phyloP scores from a whole-genome alignment of 1,140 invertebrate species.

The Halotydeus destructor region DNA sequence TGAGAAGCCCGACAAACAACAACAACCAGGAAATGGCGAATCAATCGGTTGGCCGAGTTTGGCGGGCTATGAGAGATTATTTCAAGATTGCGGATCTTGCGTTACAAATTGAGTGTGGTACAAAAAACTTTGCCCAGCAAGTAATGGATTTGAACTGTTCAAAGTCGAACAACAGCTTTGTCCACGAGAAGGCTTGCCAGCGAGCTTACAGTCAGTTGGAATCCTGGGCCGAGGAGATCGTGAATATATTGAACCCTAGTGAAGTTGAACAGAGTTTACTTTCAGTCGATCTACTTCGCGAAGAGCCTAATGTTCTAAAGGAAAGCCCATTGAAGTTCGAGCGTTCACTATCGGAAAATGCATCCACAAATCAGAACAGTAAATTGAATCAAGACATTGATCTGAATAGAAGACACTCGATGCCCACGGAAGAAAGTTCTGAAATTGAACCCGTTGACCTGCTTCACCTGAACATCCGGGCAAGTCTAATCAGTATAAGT shows the following conservation, averaged over 20 bases:
- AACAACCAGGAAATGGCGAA: neutral
- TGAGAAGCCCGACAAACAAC: neutral
- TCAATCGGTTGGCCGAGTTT: neutral
- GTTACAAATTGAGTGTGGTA: neutral
- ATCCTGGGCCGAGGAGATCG: neutral
- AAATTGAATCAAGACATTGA: too few species aligned
- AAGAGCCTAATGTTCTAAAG: too few species aligned
- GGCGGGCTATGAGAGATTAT: conserved; percentile 6
- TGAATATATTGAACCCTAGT: neutral
- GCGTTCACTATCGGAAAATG: too few species aligned
- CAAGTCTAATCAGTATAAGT: conserved; percentile 61
- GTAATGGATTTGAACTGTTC: neutral
- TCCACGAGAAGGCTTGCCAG: too few species aligned
- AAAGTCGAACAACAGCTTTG: neutral
- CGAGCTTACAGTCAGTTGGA: conserved; percentile 2
- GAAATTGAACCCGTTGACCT: conserved; percentile 33
- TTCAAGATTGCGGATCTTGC: neutral
- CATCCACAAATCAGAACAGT: too few species aligned
- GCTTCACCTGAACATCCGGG: conserved; percentile 68
- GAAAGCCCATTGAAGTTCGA: too few species aligned
- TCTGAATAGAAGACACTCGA: neutral
- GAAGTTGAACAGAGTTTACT: neutral
- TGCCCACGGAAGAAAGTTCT: conserved; percentile 4
- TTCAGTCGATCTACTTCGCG: neutral
- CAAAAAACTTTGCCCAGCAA: neutral